A percentile compares a stretch with the other conserved stretches of the same genome.
These are phyloP conservation scores for Acanthoscelides obtectus DNA, from an alignment of 2,888 invertebrate genomes.

Conservation along the genomic window DNA sequence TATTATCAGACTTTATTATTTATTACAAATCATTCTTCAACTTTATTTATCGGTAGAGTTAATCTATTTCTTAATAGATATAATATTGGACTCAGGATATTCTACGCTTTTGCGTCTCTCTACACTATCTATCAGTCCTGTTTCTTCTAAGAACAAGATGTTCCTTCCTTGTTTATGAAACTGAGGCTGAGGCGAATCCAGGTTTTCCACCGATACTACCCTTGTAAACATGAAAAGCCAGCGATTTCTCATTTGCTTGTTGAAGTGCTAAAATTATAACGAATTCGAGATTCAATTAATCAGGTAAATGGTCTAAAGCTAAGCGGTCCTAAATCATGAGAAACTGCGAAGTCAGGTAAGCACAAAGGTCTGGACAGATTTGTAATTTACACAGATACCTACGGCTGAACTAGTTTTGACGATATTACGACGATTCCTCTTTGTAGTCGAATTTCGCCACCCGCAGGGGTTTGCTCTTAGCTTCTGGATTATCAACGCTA, in stretches of 20 bases:
- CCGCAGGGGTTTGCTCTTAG: background rate
- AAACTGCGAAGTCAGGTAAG: background rate
- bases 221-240: no score
- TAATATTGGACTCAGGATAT: no score
- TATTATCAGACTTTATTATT: no score
- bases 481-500: background rate
- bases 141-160: no score
- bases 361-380: background rate
- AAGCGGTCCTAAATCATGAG: background rate
- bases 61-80: no score
- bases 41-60: no score
- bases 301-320: background rate
- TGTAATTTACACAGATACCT: background rate
- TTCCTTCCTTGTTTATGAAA: no score
- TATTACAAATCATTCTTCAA: no score
- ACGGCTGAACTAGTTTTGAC: background rate
- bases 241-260: background rate
- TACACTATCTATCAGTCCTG: no score
- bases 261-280: background rate
- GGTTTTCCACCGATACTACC: no score
- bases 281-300: background rate
- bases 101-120: no score
- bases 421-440: background rate
- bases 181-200: no score
- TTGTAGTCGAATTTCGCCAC: background rate